These are phyloP conservation scores for Aphidius ervi DNA, from an alignment of 1,140 invertebrate species.

Conservation along the genomic window DNA sequence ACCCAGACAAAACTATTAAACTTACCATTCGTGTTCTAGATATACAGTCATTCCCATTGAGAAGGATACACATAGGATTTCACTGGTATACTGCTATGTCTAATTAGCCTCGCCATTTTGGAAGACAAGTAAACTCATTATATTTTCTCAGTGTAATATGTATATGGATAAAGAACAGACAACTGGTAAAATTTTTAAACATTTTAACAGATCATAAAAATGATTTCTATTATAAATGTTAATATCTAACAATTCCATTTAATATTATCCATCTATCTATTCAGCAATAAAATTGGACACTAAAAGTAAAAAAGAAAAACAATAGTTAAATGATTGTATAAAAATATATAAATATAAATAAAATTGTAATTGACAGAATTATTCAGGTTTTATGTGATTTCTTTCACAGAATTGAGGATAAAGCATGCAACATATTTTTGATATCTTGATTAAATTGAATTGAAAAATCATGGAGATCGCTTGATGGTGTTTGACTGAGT, in stretches of 20 bases:
- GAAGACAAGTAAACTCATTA: neutral
- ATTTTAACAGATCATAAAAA: too few relatives aligned
- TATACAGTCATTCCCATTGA: neutral
- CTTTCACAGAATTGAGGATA: neutral
- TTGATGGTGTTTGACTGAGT: neutral
- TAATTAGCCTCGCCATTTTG: neutral
- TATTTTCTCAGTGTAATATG: too few relatives aligned
- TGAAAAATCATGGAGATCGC: constrained; percentile 2
- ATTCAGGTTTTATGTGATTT: neutral
- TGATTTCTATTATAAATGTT: too few relatives aligned
- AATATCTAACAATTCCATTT: too few relatives aligned
- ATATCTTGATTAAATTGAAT: constrained; percentile 12
- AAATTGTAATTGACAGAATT: neutral
- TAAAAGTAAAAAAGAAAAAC: too few relatives aligned
- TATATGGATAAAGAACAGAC: too few relatives aligned
- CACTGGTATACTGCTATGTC: neutral
- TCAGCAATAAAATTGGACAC: too few relatives aligned
- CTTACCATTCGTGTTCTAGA: too few relatives aligned
- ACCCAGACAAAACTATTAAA: neutral
- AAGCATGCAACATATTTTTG: neutral
- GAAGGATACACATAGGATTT: constrained; percentile 1
- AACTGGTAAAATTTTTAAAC: too few relatives aligned
- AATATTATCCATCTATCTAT: too few relatives aligned
- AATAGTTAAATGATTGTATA: too few relatives aligned
- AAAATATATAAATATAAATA: too few relatives aligned